Percentiles rank a stretch among this genome's conserved stretches.
phyloP scores from a whole-genome alignment of 2,113 vertebrate species.

The Chloroceryle aenea region DNA sequence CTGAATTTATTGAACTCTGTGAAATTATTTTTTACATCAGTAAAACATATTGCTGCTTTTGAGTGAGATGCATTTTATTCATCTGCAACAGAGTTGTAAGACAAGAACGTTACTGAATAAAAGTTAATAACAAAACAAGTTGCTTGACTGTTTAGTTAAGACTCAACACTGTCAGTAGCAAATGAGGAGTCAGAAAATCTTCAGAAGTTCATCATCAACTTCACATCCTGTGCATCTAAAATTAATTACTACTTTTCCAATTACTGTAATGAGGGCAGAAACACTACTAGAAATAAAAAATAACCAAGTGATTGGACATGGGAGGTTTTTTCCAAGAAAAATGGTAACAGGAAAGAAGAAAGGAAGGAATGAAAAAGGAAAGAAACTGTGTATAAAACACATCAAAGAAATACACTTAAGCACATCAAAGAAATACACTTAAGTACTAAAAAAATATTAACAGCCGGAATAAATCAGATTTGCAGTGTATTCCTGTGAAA shows the following conservation, averaged over 20 bases:
- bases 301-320: neutral
- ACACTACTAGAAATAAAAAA: neutral
- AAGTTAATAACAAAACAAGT: neutral
- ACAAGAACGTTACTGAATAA: fast-evolving
- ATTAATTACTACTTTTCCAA: neutral
- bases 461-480: neutral
- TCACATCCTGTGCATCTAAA: neutral
- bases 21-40: neutral
- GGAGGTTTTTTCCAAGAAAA: neutral
- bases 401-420: neutral
- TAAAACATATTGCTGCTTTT: neutral
- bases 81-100: neutral
- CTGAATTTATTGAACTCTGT: neutral
- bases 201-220: neutral
- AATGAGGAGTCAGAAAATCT: neutral
- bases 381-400: neutral
- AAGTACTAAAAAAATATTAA: neutral
- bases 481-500: neutral
- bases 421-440: neutral
- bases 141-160: neutral
- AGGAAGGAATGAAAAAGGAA: neutral
- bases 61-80: neutral
- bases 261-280: neutral
- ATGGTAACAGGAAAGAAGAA: neutral
- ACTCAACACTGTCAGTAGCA: neutral